Evolutionary conservation across 2,113 vertebrate species (phyloP), one percentile per base, ranked within the genome.

Genomic region (Enhydra lutris): DNA sequence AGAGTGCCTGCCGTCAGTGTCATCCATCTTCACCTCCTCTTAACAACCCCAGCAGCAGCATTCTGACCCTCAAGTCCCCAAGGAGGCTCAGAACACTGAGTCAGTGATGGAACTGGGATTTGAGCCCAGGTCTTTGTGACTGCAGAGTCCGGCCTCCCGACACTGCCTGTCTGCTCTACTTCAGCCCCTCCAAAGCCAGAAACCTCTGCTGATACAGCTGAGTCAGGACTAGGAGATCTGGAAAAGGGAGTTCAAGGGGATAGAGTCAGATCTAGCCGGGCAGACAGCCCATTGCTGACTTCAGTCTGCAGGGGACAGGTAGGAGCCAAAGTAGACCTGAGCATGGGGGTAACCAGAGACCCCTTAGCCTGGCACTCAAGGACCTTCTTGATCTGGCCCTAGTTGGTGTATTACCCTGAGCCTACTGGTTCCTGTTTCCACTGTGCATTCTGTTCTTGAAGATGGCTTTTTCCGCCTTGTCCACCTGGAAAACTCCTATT

Each of bases 141-240:
- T 71, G 26, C n/a, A 34, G 74, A 87, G 7, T 21, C 63, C 6
- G 0, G 42, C 42, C 29, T 80, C 31, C 34, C 7, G 12, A 34
- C 55, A 21, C 9, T 3, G 10, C 29, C 42, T 3, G 0, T 74
- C 39, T 47, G 69, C 23, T 78, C 47, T 6, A 12, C 79, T 12
- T 31, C 36, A 61, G 47, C 39, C 80, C 23, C 31, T 29, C 71
- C 71, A 42, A 34, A 29, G 71, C 47, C 36, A 0, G 26, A 47
- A 67, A 23, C n/a, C 34, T 42, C 26, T 7, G 15, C 34, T 7
- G 47, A 12, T 69, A 50, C 10, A 0, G 0, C 6, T 14, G 17
- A 31, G 31, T 76, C 31, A 47, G 36, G 69, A 59, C 31, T 29
- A 15, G 26, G 26, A 71, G 47, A 52, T 21, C 11, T 81, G 74